A percentile compares a stretch with the other conserved stretches of the same genome.
Conservation (phyloP, 2,888 invertebrate species). For the Ophioninae sp. region DNA sequence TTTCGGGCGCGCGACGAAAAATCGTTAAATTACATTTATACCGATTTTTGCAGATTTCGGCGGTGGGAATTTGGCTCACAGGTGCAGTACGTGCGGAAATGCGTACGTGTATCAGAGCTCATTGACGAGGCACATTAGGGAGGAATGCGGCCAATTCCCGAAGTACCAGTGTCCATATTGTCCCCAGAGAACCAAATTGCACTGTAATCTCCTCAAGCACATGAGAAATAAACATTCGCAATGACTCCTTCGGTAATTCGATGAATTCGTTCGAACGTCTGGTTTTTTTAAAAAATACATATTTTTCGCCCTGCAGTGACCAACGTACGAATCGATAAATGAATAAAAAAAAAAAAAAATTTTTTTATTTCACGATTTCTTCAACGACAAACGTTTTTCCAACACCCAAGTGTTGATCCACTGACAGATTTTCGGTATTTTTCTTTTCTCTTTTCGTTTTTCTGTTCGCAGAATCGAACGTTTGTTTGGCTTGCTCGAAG, state of each 20-base stretch:
- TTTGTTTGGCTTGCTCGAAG: conserved; percentile 77
- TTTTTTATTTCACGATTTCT: neutral
- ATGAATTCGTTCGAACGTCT: neutral
- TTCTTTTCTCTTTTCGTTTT: conserved; percentile 50
- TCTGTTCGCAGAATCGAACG: conserved; percentile 76
- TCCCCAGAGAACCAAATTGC: conserved; percentile 76
- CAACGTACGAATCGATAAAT: neutral
- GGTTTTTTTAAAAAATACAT: conserved; percentile 34
- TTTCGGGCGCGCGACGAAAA: neutral
- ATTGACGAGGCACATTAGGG: conserved; percentile 74
- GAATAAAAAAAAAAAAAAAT: neutral
- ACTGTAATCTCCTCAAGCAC: conserved; percentile 78
- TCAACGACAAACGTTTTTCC: conserved; percentile 14
- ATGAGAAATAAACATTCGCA: conserved; percentile 72
- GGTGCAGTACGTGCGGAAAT: conserved; percentile 74
- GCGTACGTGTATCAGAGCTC: conserved; percentile 75
- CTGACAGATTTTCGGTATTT: conserved; percentile 35
- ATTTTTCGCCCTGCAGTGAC: conserved; percentile 10
- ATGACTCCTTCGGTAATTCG: conserved; percentile 18
- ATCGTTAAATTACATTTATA: conserved; percentile 57
- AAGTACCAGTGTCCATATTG: conserved; percentile 78
- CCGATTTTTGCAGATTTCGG: conserved; percentile 73
- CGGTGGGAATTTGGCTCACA: conserved; percentile 63
- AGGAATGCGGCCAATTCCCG: conserved; percentile 77
- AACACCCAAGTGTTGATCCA: neutral